Percentiles rank a stretch among this genome's conserved stretches.
Conservation (phyloP, 2,888 invertebrate genomes). For the Penaeus monodon region DNA sequence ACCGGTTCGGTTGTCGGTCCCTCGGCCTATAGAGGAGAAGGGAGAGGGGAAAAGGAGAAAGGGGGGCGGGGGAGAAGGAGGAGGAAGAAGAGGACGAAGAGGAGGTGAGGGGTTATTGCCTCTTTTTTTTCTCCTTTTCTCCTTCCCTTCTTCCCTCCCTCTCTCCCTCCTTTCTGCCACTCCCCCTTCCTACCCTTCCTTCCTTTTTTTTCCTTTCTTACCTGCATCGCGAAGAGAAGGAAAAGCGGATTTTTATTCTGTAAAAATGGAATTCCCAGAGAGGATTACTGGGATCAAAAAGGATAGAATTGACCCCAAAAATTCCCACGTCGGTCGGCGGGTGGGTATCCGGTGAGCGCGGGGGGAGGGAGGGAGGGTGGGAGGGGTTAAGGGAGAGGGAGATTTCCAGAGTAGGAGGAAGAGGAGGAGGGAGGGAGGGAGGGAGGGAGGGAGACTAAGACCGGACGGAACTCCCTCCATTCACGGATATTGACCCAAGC, state of each 20-base stretch:
- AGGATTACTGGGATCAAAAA: conserved; percentile 39
- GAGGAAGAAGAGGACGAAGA: neutral
- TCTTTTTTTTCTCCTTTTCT: neutral
- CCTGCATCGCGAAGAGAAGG: conserved; percentile 34
- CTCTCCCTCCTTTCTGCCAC: neutral
- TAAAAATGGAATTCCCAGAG: conserved; percentile 46
- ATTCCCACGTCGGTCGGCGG: conserved; percentile 33
- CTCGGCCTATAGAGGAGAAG: conserved; percentile 11
- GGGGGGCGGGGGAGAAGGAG: neutral
- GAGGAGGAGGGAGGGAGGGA: neutral
- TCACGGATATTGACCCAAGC: conserved; percentile 23
- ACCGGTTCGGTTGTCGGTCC: neutral
- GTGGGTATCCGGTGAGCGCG: neutral
- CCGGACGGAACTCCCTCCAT: conserved; percentile 5
- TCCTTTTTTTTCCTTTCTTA: neutral
- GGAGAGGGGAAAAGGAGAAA: neutral
- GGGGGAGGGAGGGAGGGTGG: neutral
- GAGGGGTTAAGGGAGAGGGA: neutral
- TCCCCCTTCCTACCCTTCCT: neutral
- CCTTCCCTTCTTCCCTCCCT: neutral
- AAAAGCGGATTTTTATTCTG: conserved; percentile 48
- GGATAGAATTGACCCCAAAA: conserved; percentile 40
- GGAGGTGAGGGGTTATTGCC: neutral
- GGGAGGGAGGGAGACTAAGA: neutral
- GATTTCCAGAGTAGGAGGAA: too few relatives aligned